These are phyloP conservation scores for Sebastes itinus DNA, from an alignment of 2,797 vertebrate genomes.

Conservation along the genomic window DNA sequence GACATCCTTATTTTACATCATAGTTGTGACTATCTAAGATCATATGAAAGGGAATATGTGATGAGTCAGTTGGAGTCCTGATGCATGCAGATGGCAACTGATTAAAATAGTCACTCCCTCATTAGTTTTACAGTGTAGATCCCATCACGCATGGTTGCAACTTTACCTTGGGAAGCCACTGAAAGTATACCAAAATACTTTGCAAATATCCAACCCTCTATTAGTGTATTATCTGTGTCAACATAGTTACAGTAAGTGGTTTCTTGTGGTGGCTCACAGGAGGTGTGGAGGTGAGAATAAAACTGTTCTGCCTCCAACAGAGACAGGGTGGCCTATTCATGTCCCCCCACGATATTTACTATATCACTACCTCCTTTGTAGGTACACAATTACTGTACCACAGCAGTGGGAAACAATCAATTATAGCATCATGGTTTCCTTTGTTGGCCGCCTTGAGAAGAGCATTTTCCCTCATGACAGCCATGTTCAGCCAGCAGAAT, in stretches of 20 bases:
- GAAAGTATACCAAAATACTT: not conserved
- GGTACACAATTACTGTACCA: constrained; percentile 19
- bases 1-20: constrained; percentile 14
- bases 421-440: constrained; percentile 2
- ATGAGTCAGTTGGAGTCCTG: not conserved
- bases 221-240: not conserved
- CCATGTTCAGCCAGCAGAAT: constrained; percentile 15
- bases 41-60: not conserved
- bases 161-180: not conserved
- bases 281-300: not conserved
- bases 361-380: not conserved
- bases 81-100: not conserved
- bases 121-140: not conserved
- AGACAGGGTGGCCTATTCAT: constrained; percentile 15
- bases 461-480: constrained; percentile 6
- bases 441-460: not conserved
- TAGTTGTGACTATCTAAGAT: not conserved
- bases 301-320: not conserved
- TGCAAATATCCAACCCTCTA: not conserved
- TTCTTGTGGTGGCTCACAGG: not conserved
- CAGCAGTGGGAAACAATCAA: constrained; percentile 23
- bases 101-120: not conserved
- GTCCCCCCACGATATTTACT: constrained; percentile 1
- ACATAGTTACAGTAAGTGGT: not conserved
- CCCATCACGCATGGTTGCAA: not conserved